phyloP scores from a whole-genome alignment of 2,888 invertebrate genomes.

The Tetranychus piercei region DNA sequence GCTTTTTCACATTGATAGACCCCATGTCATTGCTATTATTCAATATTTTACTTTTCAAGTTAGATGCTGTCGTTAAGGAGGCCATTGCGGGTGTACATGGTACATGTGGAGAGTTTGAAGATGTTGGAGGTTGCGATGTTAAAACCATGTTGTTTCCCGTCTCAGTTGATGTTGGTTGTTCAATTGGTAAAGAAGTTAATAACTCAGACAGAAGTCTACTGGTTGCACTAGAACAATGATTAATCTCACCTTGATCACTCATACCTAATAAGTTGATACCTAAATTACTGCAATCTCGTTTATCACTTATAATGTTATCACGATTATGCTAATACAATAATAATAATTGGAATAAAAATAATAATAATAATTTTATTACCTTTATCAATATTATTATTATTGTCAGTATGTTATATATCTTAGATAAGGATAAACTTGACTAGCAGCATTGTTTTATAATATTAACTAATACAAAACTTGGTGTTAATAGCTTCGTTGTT shows the following conservation, averaged over 20 bases:
- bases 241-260: background rate
- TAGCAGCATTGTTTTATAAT: too few species aligned
- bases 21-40: background rate
- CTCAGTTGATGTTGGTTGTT: background rate
- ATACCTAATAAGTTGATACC: background rate
- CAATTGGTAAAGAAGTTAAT: background rate
- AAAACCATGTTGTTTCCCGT: background rate
- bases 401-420: too few species aligned
- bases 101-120: background rate
- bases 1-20: background rate
- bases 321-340: too few species aligned
- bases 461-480: too few species aligned
- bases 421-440: too few species aligned
- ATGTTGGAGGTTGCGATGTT: background rate
- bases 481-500: too few species aligned
- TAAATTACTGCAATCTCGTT: background rate
- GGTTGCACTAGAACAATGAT: background rate
- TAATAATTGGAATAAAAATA: too few species aligned
- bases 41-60: background rate
- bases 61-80: background rate
- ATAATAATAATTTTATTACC: too few species aligned
- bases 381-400: too few species aligned
- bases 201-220: background rate
- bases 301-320: too few species aligned
- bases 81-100: background rate